phyloP scores from a whole-genome alignment of 2,797 vertebrate species.

The Rhinichthys osculus region DNA sequence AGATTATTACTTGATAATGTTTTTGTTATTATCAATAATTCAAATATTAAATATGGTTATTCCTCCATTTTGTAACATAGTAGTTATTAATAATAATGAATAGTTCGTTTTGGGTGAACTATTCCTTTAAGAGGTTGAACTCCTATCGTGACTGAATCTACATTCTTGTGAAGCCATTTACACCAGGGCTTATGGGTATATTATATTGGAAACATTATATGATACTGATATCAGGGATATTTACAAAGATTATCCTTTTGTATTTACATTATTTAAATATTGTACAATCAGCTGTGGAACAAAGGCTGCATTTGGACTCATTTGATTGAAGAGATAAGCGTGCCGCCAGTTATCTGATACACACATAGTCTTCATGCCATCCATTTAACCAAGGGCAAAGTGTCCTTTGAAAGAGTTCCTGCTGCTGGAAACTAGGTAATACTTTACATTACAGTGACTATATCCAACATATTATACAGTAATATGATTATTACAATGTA shows the following conservation, averaged over 20 bases:
- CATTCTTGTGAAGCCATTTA: conserved; percentile 48
- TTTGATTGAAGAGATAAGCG: conserved; percentile 73
- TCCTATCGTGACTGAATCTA: conserved; percentile 48
- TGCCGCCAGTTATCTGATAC: conserved; percentile 71
- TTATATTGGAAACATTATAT: conserved; percentile 47
- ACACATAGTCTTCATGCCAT: conserved; percentile 27
- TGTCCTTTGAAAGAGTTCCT: conserved; percentile 53
- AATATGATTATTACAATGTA: neutral
- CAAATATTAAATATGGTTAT: neutral
- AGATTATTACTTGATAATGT: no score
- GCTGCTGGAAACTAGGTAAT: neutral
- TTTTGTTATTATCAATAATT: no score
- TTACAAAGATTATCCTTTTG: conserved; percentile 60
- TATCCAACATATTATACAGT: neutral
- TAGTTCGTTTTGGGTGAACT: neutral
- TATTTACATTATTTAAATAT: conserved; percentile 61
- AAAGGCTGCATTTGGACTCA: conserved; percentile 65
- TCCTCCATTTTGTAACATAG: no score
- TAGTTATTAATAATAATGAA: neutral
- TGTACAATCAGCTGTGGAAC: conserved; percentile 58
- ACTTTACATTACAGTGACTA: neutral
- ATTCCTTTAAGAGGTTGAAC: neutral
- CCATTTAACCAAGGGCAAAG: conserved; percentile 68
- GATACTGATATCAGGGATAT: conserved; percentile 65
- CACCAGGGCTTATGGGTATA: conserved; percentile 44